These are phyloP conservation scores for Heterodera carotae DNA, from an alignment of 1,140 invertebrate genomes.

Conservation along the genomic window DNA sequence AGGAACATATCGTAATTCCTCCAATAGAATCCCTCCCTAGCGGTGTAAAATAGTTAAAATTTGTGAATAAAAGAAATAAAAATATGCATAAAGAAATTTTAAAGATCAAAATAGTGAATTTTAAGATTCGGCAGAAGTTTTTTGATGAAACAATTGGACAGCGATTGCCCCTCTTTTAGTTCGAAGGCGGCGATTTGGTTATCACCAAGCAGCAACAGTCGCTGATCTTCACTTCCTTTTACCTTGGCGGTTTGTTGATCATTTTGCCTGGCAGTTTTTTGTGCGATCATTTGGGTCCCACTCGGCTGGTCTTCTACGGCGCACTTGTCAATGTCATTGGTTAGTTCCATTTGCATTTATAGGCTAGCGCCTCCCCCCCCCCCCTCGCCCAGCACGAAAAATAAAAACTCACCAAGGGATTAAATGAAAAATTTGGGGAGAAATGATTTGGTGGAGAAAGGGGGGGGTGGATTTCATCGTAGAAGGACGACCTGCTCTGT, in stretches of 20 bases:
- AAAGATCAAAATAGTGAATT: too few species aligned
- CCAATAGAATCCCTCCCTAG: too few species aligned
- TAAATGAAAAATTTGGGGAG: slow-evolving; percentile 8
- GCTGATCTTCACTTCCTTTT: slow-evolving; percentile 62
- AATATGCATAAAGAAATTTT: slow-evolving; percentile 11
- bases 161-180: not conserved
- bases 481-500: too few species aligned
- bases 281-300: slow-evolving; percentile 54
- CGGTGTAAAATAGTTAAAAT: slow-evolving; percentile 22
- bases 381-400: too few species aligned
- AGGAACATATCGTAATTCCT: too few species aligned
- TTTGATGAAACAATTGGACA: not conserved
- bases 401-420: too few species aligned
- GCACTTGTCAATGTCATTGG: slow-evolving; percentile 63
- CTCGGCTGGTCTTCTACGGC: slow-evolving; percentile 52
- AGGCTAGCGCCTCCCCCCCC: too few species aligned
- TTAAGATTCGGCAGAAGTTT: too few species aligned
- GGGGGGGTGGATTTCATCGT: too few species aligned
- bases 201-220: slow-evolving; percentile 58
- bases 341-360: slow-evolving; percentile 42
- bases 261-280: slow-evolving; percentile 53
- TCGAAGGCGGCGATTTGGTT: slow-evolving; percentile 55
- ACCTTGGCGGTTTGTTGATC: slow-evolving; percentile 57
- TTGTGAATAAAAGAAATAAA: slow-evolving; percentile 28
- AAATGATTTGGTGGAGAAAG: too few species aligned